Evolutionary conservation across 1,140 invertebrate species (phyloP).

Genomic region (Zaprionus capensis): DNA sequence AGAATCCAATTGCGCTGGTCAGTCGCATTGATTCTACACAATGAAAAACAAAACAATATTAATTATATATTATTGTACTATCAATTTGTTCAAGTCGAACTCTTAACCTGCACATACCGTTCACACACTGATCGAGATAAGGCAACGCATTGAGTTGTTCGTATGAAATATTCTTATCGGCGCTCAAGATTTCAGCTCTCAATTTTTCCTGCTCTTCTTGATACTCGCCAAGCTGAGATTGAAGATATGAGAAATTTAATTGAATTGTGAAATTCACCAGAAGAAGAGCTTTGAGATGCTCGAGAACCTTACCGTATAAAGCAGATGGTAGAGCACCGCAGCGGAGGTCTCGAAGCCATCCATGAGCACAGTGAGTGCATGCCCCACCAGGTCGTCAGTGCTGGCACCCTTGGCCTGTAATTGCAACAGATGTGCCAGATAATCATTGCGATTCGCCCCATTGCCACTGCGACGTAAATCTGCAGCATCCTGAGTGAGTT

Average conservation of each 20-base stretch:
- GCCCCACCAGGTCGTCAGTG: constrained; percentile 86
- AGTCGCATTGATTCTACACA: constrained; percentile 64
- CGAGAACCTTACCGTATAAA: constrained; percentile 61
- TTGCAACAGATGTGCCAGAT: constrained; percentile 77
- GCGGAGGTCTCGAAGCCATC: constrained; percentile 87
- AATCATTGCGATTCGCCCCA: constrained; percentile 67
- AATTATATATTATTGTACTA: not conserved
- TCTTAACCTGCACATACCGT: constrained; percentile 47
- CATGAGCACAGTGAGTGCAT: constrained; percentile 85
- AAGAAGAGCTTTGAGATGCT: not conserved
- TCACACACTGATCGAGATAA: constrained; percentile 75
- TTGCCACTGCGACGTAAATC: constrained; percentile 56
- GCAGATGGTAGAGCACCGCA: constrained; percentile 63
- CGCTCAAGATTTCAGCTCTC: constrained; percentile 55
- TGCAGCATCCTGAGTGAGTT: constrained; percentile 67
- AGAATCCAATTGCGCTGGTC: constrained; percentile 61
- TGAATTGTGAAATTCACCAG: constrained; percentile 10
- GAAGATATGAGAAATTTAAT: not conserved
- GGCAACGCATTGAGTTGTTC: constrained; percentile 59
- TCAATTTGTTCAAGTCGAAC: not conserved
- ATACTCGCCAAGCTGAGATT: constrained; percentile 54
- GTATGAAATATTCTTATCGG: constrained; percentile 49
- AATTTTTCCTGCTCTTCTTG: constrained; percentile 59
- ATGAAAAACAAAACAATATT: not conserved
- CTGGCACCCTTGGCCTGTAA: constrained; percentile 83